Percentiles rank a stretch among this genome's conserved stretches.
Evolutionary conservation across 2,888 invertebrate species (phyloP).

Genomic region (Kuschelorhynchus macadamiae): DNA sequence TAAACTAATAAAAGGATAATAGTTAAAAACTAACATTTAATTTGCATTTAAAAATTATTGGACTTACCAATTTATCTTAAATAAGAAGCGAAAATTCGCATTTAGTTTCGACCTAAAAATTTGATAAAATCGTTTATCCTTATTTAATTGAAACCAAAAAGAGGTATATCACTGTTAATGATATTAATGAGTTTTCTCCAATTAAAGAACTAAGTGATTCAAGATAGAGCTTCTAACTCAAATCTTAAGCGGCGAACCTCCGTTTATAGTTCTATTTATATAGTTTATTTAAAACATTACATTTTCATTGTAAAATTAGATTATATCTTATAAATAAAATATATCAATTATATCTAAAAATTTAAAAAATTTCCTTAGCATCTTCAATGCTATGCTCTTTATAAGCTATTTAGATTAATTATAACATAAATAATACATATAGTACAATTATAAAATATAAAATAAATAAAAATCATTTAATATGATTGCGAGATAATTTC

Average conservation of each 20-base stretch:
- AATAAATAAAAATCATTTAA: neutral
- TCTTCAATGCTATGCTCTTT: conserved; percentile 30
- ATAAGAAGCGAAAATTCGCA: conserved; percentile 13
- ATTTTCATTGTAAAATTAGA: conserved; percentile 30
- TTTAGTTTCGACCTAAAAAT: conserved; percentile 20
- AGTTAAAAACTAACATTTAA: conserved; percentile 18
- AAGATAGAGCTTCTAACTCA: conserved; percentile 31
- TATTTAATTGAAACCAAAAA: conserved; percentile 31
- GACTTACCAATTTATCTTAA: conserved; percentile 19
- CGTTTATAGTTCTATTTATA: conserved; percentile 21
- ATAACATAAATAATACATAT: neutral
- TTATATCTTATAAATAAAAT: neutral
- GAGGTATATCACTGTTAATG: conserved; percentile 36
- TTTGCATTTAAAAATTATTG: conserved; percentile 29
- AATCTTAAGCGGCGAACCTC: conserved; percentile 8
- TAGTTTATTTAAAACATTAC: conserved; percentile 37
- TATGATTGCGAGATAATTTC: conserved; percentile 2
- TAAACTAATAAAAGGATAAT: conserved; percentile 29
- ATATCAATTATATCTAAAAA: neutral
- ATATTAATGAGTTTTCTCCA: conserved; percentile 19
- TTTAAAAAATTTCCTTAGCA: conserved; percentile 2
- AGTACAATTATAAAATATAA: conserved; percentile 9
- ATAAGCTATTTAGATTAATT: conserved; percentile 27
- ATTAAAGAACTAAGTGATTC: conserved; percentile 21
- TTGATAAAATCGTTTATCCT: neutral